Percentiles rank a stretch among this genome's conserved stretches.
Conservation (phyloP, 1,140 invertebrate species). For the Papilio polyxenes region DNA sequence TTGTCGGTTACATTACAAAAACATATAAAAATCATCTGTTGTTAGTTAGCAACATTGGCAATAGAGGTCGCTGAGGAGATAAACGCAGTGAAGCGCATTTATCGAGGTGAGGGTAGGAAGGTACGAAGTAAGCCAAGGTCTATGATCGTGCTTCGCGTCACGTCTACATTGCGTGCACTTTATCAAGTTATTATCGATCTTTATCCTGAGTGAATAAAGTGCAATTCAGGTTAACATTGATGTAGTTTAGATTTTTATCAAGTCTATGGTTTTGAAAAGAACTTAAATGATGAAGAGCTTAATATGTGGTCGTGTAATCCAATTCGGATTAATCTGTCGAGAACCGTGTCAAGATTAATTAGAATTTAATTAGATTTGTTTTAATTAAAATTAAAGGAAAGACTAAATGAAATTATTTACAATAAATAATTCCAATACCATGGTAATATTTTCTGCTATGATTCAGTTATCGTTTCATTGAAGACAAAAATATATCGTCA, state of each 20-base stretch:
- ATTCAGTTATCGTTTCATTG: too few species aligned
- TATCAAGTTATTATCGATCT: not conserved
- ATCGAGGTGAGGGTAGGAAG: slow-evolving; percentile 25
- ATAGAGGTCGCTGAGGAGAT: not conserved
- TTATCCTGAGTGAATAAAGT: not conserved
- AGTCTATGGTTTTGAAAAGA: not conserved
- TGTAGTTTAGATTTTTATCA: not conserved
- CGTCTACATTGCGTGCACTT: slow-evolving; percentile 30
- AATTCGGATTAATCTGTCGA: too few species aligned
- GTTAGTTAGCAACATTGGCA: not conserved
- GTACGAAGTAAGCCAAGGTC: slow-evolving; percentile 36
- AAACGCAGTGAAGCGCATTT: not conserved
- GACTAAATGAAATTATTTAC: too few species aligned
- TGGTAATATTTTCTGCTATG: too few species aligned
- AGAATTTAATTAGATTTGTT: too few species aligned
- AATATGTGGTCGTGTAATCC: too few species aligned
- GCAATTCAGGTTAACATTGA: not conserved
- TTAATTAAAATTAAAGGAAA: too few species aligned
- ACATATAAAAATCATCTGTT: not conserved
- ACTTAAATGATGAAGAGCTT: too few species aligned
- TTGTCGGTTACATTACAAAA: not conserved
- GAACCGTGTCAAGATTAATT: too few species aligned
- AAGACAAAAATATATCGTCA: too few species aligned
- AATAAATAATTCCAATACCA: too few species aligned
- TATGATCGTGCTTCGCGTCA: slow-evolving; percentile 40